Conservation (phyloP, 2,797 vertebrate genomes). For the Erethizon dorsatum region DNA sequence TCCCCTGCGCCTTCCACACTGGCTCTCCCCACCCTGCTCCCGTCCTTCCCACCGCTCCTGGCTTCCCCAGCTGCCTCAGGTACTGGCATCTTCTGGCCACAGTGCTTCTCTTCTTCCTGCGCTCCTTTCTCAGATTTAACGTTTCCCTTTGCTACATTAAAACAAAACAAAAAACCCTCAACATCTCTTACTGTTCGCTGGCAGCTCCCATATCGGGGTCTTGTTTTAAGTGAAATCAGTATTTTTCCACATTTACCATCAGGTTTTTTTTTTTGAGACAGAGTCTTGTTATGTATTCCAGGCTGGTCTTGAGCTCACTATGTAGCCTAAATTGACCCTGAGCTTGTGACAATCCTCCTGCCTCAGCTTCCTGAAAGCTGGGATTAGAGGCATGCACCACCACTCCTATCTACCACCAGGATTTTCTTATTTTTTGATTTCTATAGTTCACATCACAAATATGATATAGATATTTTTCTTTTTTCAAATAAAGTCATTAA, state of each 20-base stretch:
- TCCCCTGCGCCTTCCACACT: background rate
- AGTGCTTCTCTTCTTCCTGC: background rate
- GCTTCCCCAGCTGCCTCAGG: background rate
- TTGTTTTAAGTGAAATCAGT: background rate
- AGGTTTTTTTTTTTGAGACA: background rate
- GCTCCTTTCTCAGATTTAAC: background rate
- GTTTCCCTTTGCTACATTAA: slow-evolving; percentile 12
- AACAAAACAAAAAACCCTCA: background rate
- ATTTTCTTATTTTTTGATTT: slow-evolving; percentile 49
- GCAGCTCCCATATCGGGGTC: background rate
- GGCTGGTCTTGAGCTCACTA: background rate
- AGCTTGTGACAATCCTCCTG: background rate
- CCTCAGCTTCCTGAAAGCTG: background rate
- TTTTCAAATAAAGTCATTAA: slow-evolving; percentile 32
- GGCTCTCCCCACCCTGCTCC: background rate
- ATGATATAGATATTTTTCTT: background rate
- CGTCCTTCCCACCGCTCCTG: background rate
- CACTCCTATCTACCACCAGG: background rate
- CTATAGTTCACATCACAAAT: slow-evolving; percentile 31
- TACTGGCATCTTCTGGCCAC: background rate
- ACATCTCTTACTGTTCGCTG: background rate
- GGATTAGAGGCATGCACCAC: background rate
- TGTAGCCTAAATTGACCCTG: background rate
- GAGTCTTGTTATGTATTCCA: background rate
- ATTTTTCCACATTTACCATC: background rate